Percentiles rank a stretch among this genome's conserved stretches.
Conservation (phyloP, 2,113 vertebrate genomes). For the Crotalus viridis region DNA sequence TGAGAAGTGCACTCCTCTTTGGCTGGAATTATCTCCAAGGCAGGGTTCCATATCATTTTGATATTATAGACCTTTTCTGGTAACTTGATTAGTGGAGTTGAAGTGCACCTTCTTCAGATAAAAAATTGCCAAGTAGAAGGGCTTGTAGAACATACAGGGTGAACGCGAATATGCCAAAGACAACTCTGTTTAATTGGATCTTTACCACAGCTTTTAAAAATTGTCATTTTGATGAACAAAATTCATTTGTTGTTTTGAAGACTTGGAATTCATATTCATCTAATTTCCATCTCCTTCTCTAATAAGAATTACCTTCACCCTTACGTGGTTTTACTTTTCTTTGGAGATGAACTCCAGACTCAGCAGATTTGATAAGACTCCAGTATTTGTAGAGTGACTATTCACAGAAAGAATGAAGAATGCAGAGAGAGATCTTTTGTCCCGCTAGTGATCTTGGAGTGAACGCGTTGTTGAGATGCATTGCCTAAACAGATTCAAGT, state of each 20-base stretch:
- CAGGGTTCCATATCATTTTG: too few species aligned
- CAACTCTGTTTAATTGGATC: neutral
- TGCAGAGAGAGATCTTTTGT: neutral
- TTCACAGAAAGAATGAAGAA: neutral
- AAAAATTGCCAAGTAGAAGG: neutral
- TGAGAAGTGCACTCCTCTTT: neutral
- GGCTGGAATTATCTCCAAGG: neutral
- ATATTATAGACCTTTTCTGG: neutral
- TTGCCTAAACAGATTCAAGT: neutral
- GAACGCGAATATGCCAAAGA: neutral
- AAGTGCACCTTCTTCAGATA: neutral
- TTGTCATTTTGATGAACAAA: neutral
- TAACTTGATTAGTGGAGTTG: neutral
- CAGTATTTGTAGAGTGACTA: neutral
- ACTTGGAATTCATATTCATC: neutral
- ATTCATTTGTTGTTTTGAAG: neutral
- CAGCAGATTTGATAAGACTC: neutral
- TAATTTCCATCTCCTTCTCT: neutral
- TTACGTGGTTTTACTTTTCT: neutral
- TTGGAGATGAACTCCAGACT: neutral
- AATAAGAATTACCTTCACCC: neutral
- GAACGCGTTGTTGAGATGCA: neutral
- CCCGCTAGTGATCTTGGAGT: neutral
- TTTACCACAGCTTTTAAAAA: neutral
- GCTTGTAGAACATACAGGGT: neutral